Conservation (phyloP, 2,113 vertebrate genomes). For the Sakesphorus luctuosus region DNA sequence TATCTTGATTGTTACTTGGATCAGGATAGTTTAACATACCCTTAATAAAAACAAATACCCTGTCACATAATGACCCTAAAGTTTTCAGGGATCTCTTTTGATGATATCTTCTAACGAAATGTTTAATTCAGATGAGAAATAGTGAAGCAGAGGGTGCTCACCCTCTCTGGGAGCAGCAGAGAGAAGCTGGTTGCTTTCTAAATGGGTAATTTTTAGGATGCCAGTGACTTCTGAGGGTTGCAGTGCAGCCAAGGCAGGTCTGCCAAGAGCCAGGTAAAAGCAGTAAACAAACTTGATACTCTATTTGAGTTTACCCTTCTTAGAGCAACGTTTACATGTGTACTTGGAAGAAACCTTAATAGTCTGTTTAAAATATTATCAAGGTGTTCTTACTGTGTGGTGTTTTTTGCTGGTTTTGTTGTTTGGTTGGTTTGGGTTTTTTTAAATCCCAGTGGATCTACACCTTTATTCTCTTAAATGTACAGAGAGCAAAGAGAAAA, state of each 20-base stretch:
- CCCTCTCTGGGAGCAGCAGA: background rate
- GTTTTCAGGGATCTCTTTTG: background rate
- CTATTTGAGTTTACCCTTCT: background rate
- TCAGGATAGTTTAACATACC: conserved; percentile 11
- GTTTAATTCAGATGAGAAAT: background rate
- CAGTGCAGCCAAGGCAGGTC: background rate
- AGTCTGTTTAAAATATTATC: background rate
- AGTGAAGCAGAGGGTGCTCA: background rate
- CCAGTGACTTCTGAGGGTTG: background rate
- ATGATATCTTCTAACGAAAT: background rate
- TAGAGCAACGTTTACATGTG: background rate
- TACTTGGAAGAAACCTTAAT: background rate
- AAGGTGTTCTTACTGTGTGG: background rate
- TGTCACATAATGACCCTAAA: background rate
- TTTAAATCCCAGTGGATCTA: background rate
- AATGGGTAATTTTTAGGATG: background rate
- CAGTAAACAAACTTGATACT: background rate
- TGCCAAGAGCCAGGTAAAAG: background rate
- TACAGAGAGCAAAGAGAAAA: background rate
- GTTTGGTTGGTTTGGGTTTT: background rate
- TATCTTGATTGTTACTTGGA: conserved; percentile 36
- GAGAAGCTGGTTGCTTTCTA: background rate
- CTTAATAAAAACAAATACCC: conserved; percentile 20
- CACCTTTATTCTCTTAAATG: background rate
- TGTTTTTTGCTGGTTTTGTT: background rate